Percentiles rank a stretch among this genome's conserved stretches.
These are phyloP conservation scores for Dromas ardeola DNA, from an alignment of 2,113 vertebrate genomes.

Conservation along the genomic window DNA sequence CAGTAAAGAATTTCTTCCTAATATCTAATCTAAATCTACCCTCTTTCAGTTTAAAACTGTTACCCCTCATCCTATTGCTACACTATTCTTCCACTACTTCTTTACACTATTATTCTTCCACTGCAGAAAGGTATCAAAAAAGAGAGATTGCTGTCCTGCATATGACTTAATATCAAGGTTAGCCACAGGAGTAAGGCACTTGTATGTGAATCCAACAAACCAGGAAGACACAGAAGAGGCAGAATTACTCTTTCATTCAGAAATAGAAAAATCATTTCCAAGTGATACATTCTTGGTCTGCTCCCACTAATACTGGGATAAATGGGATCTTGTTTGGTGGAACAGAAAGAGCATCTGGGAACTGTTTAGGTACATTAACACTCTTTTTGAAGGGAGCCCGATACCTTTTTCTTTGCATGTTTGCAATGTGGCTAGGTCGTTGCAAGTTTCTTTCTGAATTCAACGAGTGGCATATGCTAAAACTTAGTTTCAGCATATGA, in stretches of 20 bases:
- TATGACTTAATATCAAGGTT: neutral
- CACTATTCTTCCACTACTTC: no score
- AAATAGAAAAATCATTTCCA: neutral
- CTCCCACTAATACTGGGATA: neutral
- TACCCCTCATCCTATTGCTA: no score
- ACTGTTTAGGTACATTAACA: neutral
- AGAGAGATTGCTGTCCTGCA: neutral
- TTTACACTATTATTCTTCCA: neutral
- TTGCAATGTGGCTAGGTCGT: neutral
- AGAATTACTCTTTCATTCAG: neutral
- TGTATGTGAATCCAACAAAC: neutral
- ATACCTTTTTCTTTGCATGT: neutral
- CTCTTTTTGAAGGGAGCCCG: rapidly evolving
- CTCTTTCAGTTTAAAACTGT: no score
- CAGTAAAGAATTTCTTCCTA: no score
- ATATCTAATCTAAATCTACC: no score
- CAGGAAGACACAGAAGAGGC: neutral
- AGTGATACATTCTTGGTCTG: neutral
- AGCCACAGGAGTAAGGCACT: neutral
- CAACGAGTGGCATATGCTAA: neutral
- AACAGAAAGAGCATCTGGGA: neutral
- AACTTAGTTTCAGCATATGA: neutral
- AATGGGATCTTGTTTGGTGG: neutral
- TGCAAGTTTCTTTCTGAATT: neutral
- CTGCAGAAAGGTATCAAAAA: neutral